Base-by-base conservation (phyloP, 2,888 invertebrate species). In the Drosophila affinis region DNA sequence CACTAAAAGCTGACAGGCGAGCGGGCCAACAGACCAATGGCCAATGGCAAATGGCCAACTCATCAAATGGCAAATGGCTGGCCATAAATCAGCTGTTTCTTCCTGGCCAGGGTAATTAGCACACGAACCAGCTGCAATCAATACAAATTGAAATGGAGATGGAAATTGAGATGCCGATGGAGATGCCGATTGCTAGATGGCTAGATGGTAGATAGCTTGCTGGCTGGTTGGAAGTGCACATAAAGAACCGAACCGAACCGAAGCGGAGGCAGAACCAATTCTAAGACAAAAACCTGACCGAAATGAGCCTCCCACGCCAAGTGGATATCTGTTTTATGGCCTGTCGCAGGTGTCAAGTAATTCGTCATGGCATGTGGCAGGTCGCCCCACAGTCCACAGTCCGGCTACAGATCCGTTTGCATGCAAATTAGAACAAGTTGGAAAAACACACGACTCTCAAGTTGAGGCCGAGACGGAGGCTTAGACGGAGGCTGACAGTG, bases 391-490 rank as follows among this genome's bases (percentile, higher is more conserved):
- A n/a, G n/a, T n/a, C n/a, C 34, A 62, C 63, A 34, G 48, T 54
- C 78, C 83, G 79, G 83, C 84, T 74, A 29, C 69, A 83, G 83
- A 87, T 83, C 83, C 83, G 83, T 76, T 87, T 83, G 81, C 81
- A 83, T 83, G 87, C 87, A 83, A 83, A 83, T 83, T 75, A 83
- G 83, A 83, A 83, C 83, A 87, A 76, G 84, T 59, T 83, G 76
- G 79, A 63, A 79, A 69, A 87, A 78, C 87, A 87, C 87, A 77
- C 65, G 67, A 69, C 52, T 59, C 48, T 48, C 70, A 49, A 44
- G 65, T 5, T 14, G 7, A 7, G 39, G 34, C 34, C 14, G 29
- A 27, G 2, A 3, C 32, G 10, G 32, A 10, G 10, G 32, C 32
- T 32, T 6, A 39, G 39, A 39, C 39, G 39, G 39, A 39, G 14